phyloP scores from a whole-genome alignment of 2,888 invertebrate genomes.

The Tromatobia lineatoria region DNA sequence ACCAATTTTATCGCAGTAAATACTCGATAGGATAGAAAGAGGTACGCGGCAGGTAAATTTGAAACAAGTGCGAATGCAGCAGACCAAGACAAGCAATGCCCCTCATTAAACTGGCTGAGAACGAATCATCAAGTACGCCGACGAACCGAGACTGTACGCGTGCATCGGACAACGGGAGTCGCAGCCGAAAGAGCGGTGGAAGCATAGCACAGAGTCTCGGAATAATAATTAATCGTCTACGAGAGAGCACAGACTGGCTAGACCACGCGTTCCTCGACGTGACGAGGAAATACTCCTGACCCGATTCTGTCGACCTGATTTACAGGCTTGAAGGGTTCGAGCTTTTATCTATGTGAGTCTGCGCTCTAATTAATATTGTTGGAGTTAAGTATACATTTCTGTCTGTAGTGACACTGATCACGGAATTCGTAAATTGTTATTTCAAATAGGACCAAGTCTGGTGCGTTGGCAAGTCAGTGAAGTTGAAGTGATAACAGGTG shows the following conservation, averaged over 20 bases:
- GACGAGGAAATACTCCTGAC: constrained; percentile 66
- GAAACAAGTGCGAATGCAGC: not conserved
- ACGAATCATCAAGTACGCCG: constrained; percentile 45
- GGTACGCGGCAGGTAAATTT: constrained; percentile 27
- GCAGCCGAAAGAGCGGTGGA: constrained; percentile 19
- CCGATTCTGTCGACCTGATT: constrained; percentile 66
- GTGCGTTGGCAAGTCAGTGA: not conserved
- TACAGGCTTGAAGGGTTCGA: constrained; percentile 44
- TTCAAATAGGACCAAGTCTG: not conserved
- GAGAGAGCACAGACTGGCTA: constrained; percentile 35
- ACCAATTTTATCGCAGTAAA: constrained; percentile 57
- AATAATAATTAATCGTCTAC: constrained; percentile 64
- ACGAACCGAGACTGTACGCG: constrained; percentile 36
- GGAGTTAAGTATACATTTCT: constrained; percentile 10
- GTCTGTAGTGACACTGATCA: not conserved
- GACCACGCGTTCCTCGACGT: constrained; percentile 48
- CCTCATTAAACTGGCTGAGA: constrained; percentile 60
- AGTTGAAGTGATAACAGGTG: not conserved
- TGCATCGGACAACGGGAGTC: constrained; percentile 32
- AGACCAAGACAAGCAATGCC: constrained; percentile 35
- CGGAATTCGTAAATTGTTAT: not conserved
- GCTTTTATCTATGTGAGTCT: constrained; percentile 37
- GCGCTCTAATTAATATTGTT: constrained; percentile 54
- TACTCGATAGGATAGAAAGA: constrained; percentile 15
- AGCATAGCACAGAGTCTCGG: constrained; percentile 19